Base-by-base conservation (phyloP, 2,888 invertebrate genomes). In the Habrosyne pyritoides region DNA sequence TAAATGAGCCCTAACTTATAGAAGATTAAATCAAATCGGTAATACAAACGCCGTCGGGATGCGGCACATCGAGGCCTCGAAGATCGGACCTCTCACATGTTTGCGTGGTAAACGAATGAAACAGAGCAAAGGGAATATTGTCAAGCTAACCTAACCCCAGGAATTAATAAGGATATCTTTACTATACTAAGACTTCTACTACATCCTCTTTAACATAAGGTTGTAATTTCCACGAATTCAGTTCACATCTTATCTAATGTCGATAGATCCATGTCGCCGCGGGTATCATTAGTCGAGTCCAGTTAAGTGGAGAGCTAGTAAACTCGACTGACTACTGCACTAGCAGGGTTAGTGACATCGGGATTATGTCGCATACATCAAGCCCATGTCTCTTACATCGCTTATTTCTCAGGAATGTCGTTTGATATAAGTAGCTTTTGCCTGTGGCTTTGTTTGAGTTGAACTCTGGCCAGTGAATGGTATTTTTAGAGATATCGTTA, bases 311-410 rank as follows among this genome's bases (percentile, higher is more conserved):
- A 18, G 42, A 42, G 42, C 42, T 2, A 42, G 42, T 42, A 22
- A 53, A 48, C 21, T 14, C 47, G 49, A 46, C 49, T 49, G 49
- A 33, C n/a, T 24, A 47, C 53, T 28, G 36, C 33, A 28, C 49
- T 47, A 8, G 54, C 42, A 47, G 36, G 55, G 52, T 55, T 55
- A 55, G 47, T 47, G 52, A 48, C 55, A 36, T 52, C 21, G 14
- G 22, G 47, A 55, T 52, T 52, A 52, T 48, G 36, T 52, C 24
- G 10, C n/a, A 33, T 49, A 48, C 28, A 42, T 49, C 30, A 24
- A 33, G 33, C 47, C 28, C 33, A 24, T 18, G 30, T 26, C 48
- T 26, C 2, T 10, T n/a, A 36, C n/a, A 36, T 36, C 36, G 33
- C 33, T 52, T 36, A 52, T 24, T 24, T 46, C 10, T 21, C 52